A percentile compares a stretch with the other conserved stretches of the same genome.
Conservation (phyloP, 2,888 invertebrate species). For the Yponomeuta evonymella region DNA sequence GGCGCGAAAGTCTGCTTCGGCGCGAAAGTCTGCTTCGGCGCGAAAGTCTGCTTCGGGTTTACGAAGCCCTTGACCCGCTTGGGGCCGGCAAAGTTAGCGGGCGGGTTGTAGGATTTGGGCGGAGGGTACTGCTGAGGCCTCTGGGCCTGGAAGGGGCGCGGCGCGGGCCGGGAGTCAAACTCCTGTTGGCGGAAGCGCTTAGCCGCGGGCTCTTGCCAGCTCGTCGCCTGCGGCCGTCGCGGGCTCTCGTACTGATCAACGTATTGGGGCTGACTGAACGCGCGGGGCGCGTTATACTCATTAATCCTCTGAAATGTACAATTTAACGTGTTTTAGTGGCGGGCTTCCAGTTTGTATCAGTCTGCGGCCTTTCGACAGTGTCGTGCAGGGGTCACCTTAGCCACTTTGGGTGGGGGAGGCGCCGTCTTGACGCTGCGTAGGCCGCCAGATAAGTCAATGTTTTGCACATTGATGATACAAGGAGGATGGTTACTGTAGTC, state of each 20-base stretch:
- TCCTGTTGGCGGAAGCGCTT: conserved; percentile 26
- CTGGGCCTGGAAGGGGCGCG: not conserved
- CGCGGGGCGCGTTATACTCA: conserved; percentile 7
- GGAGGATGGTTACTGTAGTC: not conserved
- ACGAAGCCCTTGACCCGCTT: not conserved
- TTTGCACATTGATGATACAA: not conserved
- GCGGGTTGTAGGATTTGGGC: not conserved
- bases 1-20: not conserved
- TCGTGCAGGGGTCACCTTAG: not conserved
- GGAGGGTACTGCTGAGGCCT: not conserved
- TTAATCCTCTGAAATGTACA: conserved; percentile 1
- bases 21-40: not conserved
- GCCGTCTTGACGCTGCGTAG: not conserved
- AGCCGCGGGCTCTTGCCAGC: not conserved
- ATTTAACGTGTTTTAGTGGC: conserved; percentile 1
- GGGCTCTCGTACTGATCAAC: not conserved
- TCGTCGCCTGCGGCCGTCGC: not conserved
- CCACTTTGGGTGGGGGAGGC: not conserved
- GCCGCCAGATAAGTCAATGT: not conserved
- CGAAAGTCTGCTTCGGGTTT: not conserved
- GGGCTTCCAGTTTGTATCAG: not conserved
- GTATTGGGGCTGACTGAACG: conserved; percentile 7
- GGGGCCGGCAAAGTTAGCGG: not conserved
- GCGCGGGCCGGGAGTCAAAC: not conserved
- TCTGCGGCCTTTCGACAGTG: not conserved